A percentile compares a stretch with the other conserved stretches of the same genome.
Evolutionary conservation across 2,888 invertebrate species (phyloP).

Genomic region (Dryadula phaetusa): DNA sequence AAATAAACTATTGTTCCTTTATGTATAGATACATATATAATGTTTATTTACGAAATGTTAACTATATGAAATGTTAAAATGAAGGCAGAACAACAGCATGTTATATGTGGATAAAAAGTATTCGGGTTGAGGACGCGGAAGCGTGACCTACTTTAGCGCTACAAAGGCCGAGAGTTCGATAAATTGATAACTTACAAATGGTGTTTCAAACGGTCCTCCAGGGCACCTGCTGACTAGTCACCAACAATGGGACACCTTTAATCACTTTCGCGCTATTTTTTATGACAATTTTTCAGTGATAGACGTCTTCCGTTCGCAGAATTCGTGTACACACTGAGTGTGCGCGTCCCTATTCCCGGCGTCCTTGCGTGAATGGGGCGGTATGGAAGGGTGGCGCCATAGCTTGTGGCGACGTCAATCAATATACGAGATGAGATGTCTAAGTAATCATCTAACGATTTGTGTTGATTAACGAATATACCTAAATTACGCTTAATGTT

Average conservation of each 20-base stretch:
- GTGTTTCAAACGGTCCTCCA: constrained; percentile 71
- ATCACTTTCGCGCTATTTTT: constrained; percentile 62
- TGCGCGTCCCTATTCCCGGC: constrained; percentile 81
- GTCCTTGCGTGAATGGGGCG: constrained; percentile 80
- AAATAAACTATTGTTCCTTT: neutral
- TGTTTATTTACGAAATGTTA: neutral
- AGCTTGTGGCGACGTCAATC: constrained; percentile 77
- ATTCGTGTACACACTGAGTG: constrained; percentile 73
- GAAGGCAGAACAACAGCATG: constrained; percentile 38
- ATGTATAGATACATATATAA: neutral
- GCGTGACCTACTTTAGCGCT: constrained; percentile 73
- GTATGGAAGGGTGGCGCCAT: constrained; percentile 78
- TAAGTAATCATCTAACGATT: constrained; percentile 58
- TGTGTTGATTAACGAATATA: constrained; percentile 35
- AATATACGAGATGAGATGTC: constrained; percentile 79
- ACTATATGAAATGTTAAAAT: constrained; percentile 13
- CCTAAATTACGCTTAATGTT: neutral
- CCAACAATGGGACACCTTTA: constrained; percentile 53
- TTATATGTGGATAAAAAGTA: constrained; percentile 50
- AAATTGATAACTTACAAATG: constrained; percentile 69
- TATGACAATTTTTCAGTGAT: constrained; percentile 50
- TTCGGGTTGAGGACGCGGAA: constrained; percentile 73
- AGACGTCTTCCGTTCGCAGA: constrained; percentile 65
- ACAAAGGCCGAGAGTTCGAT: constrained; percentile 38
- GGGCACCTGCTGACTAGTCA: constrained; percentile 56